Conservation (phyloP, 2,113 vertebrate species). For the Stomatorhinus ivindoensis region DNA sequence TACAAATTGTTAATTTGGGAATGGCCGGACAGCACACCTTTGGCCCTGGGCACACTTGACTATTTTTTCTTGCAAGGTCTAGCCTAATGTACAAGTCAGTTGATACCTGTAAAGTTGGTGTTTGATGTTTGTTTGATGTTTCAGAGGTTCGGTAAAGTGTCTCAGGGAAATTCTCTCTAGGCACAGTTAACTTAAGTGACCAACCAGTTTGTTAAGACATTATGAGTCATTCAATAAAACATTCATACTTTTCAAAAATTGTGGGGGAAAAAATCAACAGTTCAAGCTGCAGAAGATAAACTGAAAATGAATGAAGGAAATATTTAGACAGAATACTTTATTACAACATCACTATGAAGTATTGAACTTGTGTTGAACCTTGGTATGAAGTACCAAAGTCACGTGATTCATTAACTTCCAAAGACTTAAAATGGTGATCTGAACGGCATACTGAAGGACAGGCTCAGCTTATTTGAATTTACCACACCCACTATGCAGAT, state of each 20-base stretch:
- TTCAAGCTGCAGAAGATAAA: neutral
- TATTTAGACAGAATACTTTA: neutral
- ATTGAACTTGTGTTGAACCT: neutral
- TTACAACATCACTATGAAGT: neutral
- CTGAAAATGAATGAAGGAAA: neutral
- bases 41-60: neutral
- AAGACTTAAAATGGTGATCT: neutral
- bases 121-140: neutral
- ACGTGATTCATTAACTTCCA: neutral
- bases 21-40: conserved; percentile 9
- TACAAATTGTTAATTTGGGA: neutral
- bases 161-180: neutral
- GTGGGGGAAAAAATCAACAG: neutral
- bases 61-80: neutral
- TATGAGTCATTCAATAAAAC: neutral
- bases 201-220: neutral
- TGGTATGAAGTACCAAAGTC: neutral
- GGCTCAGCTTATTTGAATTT: neutral
- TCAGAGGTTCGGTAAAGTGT: neutral
- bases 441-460: neutral
- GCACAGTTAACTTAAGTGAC: neutral
- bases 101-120: neutral
- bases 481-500: neutral
- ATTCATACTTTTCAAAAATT: neutral
- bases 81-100: conserved; percentile 25